Base-by-base conservation (phyloP, 2,888 invertebrate genomes). In the Heliothis peltigera region DNA sequence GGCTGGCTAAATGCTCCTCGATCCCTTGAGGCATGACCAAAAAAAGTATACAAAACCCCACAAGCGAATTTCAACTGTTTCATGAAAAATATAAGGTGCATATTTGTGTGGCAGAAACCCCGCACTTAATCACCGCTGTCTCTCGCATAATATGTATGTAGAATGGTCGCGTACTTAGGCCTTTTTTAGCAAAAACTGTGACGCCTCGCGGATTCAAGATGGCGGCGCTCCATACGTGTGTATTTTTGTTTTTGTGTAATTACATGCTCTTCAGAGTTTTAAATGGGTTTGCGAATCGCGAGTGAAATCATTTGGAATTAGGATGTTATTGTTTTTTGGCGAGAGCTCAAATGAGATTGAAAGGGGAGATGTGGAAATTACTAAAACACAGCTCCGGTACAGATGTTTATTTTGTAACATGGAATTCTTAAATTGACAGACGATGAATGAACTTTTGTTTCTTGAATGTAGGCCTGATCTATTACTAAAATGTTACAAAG, bases 171-270 rank as follows among this genome's bases (percentile, higher is more conserved):
- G 89, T 90, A 91, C 93, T 93, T 94, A 92, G 87, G 89, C 89
- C 86, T 90, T 93, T 93, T 91, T 92, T 91, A 85, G 86, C 84
- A 86, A 77, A 73, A 88, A 89, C 86, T 89, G 91, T 92, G 92
- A 93, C 92, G 92, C 93, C 90, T 92, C 90, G 88, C 90, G 88
- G 84, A 90, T 86, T 77, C 93, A 94, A 94, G 93, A 94, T 94
- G 94, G 94, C 94, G 86, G 81, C 85, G 77, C 76, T 80, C n/a
- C 64, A 64, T 84, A 82, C 82, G 80, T 71, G 80, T 71, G 32
- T 32, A 77, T 73, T 73, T 42, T 82, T 82, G 82, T 84, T 84
- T 83, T 77, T 70, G 75, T 80, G 80, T 84, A 84, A 84, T 85
- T 81, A 83, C 79, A 76, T 75, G 79, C 79, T 81, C 76, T 84